Percentiles rank a stretch among this genome's conserved stretches.
These are phyloP conservation scores for Cryptophagus acutangulus DNA, from an alignment of 2,888 invertebrate genomes.

Conservation along the genomic window DNA sequence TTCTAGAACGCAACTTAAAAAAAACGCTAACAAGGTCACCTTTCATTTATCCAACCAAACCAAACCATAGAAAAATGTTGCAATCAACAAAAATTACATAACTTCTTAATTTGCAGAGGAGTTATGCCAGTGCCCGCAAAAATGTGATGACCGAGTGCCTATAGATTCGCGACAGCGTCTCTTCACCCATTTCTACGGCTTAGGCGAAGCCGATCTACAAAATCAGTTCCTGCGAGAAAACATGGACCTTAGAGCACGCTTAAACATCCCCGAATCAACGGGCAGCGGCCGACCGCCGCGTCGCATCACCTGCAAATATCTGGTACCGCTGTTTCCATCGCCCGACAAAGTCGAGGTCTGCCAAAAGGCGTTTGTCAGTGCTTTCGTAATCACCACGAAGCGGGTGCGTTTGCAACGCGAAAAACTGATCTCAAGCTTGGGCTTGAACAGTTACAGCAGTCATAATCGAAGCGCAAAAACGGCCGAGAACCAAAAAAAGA, in stretches of 20 bases:
- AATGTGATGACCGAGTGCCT: conserved; percentile 51
- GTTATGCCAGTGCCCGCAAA: conserved; percentile 53
- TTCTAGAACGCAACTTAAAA: too few species aligned
- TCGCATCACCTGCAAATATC: conserved; percentile 53
- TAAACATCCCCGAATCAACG: conserved; percentile 41
- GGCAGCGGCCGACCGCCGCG: conserved; percentile 44
- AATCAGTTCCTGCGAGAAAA: conserved; percentile 51
- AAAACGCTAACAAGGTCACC: too few species aligned
- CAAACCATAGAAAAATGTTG: too few species aligned
- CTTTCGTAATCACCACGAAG: conserved; percentile 54
- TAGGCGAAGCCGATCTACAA: conserved; percentile 50
- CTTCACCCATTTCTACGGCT: conserved; percentile 50
- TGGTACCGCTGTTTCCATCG: conserved; percentile 45
- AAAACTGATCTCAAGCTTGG: conserved; percentile 49
- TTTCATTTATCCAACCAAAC: too few species aligned
- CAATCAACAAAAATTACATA: too few species aligned
- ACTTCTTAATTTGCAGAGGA: conserved; percentile 48
- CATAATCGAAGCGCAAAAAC: conserved; percentile 28
- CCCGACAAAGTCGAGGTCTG: conserved; percentile 49
- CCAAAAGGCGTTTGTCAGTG: conserved; percentile 54
- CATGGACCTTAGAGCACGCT: conserved; percentile 50
- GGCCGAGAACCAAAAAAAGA: conserved; percentile 13
- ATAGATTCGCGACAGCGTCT: conserved; percentile 47
- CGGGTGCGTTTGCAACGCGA: conserved; percentile 51
- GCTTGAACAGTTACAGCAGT: conserved; percentile 47